A percentile compares a stretch with the other conserved stretches of the same genome.
Conservation (phyloP, 2,797 vertebrate genomes). For the Hipposideros larvatus region DNA sequence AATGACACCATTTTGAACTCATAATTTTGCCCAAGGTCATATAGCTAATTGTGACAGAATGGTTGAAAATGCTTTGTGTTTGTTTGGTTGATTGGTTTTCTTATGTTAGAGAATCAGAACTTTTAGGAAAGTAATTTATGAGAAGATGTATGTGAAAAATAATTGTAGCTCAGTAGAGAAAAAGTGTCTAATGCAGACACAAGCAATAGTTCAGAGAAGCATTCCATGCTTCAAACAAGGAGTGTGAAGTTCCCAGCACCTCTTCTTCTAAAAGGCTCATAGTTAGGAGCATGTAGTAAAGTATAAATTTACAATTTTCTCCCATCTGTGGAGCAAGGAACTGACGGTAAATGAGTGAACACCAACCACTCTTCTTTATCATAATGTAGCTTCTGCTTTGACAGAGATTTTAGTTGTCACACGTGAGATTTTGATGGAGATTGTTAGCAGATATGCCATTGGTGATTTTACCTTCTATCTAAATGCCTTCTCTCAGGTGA, state of each 20-base stretch:
- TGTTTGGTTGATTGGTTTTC: background rate
- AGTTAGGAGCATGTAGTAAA: background rate
- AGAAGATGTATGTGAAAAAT: background rate
- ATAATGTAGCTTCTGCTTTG: background rate
- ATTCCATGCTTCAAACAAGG: no score
- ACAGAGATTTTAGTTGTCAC: background rate
- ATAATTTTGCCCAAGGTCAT: background rate
- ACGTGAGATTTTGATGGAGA: background rate
- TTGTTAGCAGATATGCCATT: background rate
- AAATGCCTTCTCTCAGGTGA: background rate
- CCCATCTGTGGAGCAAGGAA: background rate
- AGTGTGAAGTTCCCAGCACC: background rate
- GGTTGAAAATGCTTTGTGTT: background rate
- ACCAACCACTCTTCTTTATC: background rate
- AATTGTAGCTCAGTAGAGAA: background rate
- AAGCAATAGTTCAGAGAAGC: background rate
- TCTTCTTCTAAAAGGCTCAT: background rate
- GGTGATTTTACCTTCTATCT: background rate
- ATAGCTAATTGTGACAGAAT: background rate
- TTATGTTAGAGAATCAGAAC: background rate
- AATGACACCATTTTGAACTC: background rate
- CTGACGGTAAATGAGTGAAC: background rate
- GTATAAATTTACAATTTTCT: background rate
- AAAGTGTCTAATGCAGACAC: background rate
- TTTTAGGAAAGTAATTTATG: background rate